These are phyloP conservation scores for Antheraea mylitta DNA, from an alignment of 1,140 invertebrate species.

Conservation along the genomic window DNA sequence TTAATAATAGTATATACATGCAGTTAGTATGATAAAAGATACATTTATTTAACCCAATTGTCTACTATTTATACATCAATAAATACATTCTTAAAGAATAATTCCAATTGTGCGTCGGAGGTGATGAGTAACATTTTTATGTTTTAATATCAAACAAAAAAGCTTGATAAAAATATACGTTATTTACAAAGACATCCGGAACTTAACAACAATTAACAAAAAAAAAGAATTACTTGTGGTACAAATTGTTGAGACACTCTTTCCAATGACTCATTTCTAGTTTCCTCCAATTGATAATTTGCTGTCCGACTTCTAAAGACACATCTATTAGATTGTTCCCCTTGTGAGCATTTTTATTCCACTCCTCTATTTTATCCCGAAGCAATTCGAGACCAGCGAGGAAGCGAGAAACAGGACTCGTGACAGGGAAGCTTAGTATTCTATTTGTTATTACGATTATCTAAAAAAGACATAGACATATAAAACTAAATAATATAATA, in stretches of 20 bases:
- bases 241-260: slow-evolving; percentile 84
- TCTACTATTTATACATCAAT: too few relatives aligned
- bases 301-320: slow-evolving; percentile 85
- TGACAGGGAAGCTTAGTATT: slow-evolving; percentile 89
- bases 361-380: slow-evolving; percentile 90
- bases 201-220: background rate
- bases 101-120: too few relatives aligned
- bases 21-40: too few relatives aligned
- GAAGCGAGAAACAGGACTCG: slow-evolving; percentile 91
- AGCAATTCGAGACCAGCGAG: slow-evolving; percentile 94
- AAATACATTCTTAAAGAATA: too few relatives aligned
- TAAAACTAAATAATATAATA: background rate
- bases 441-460: slow-evolving; percentile 86
- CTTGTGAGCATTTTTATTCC: slow-evolving; percentile 94
- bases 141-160: too few relatives aligned
- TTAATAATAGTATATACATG: too few relatives aligned
- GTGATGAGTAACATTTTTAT: too few relatives aligned
- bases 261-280: slow-evolving; percentile 94
- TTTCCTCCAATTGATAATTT: slow-evolving; percentile 95
- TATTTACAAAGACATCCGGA: too few relatives aligned
- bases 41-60: too few relatives aligned
- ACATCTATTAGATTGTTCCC: slow-evolving; percentile 89
- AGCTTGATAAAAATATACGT: too few relatives aligned
- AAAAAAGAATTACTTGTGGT: slow-evolving; percentile 62
- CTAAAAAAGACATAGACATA: slow-evolving; percentile 48